These are phyloP conservation scores for Drosophila heteroneura DNA, from an alignment of 2,888 invertebrate species.

Conservation along the genomic window DNA sequence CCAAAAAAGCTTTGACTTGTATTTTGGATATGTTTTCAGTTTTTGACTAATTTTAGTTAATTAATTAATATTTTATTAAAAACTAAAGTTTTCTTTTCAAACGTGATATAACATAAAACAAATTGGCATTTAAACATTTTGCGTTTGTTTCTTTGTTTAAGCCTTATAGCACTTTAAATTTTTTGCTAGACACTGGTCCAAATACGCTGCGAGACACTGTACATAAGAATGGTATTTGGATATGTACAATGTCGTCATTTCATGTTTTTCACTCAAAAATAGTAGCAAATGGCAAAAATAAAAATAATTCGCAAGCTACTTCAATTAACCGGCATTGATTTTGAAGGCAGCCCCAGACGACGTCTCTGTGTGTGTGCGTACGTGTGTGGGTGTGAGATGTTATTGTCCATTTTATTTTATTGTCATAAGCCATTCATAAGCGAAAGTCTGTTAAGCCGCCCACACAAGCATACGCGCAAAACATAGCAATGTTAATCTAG, in stretches of 20 bases:
- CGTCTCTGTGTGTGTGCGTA: conserved; percentile 1
- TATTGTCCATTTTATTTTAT: conserved; percentile 36
- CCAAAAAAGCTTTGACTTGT: too few species aligned
- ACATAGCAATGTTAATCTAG: conserved; percentile 27
- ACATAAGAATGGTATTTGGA: background rate
- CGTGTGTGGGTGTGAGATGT: conserved; percentile 36
- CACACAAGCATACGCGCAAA: conserved; percentile 17
- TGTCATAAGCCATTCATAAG: conserved; percentile 48
- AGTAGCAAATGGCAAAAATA: conserved; percentile 28
- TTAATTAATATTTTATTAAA: too few species aligned
- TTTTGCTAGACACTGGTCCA: too few species aligned
- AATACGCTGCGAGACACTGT: too few species aligned
- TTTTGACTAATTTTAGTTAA: too few species aligned
- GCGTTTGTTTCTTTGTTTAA: too few species aligned
- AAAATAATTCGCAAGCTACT: conserved; percentile 51
- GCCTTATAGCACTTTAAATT: too few species aligned
- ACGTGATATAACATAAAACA: too few species aligned
- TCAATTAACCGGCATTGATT: conserved; percentile 74
- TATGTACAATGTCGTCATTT: conserved; percentile 22
- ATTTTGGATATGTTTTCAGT: too few species aligned
- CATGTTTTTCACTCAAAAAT: conserved; percentile 46
- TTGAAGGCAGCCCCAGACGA: conserved; percentile 61
- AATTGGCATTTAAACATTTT: too few species aligned
- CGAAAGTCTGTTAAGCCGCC: conserved; percentile 52
- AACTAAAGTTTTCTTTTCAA: too few species aligned